Evolutionary conservation across 2,113 vertebrate genomes (phyloP).

Genomic region (Macheiramphus alcinus): DNA sequence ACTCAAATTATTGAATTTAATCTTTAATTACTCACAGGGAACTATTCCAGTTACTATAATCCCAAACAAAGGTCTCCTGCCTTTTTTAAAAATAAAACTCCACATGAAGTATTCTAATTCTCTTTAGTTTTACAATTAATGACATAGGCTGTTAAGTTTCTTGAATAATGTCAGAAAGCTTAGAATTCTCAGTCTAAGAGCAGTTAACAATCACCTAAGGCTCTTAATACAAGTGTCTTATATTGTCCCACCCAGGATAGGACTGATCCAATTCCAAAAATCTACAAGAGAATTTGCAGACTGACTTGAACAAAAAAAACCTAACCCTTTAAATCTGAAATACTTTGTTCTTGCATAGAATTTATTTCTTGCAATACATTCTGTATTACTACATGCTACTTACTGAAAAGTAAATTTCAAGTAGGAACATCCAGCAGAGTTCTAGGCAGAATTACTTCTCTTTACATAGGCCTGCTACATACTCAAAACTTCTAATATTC

Average conservation of each 20-base stretch:
- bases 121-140: constrained; percentile 9
- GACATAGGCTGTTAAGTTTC: background rate
- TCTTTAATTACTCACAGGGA: background rate
- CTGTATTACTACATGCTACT: background rate
- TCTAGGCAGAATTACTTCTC: background rate
- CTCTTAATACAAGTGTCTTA: background rate
- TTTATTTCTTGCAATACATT: background rate
- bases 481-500: constrained; percentile 9
- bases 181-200: background rate
- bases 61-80: background rate
- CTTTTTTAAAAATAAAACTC: background rate
- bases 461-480: background rate
- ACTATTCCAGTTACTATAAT: background rate
- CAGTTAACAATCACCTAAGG: background rate
- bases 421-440: background rate
- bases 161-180: background rate
- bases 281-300: background rate
- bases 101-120: background rate
- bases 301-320: background rate
- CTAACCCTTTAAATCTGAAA: background rate
- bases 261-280: background rate
- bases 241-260: background rate
- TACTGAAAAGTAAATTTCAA: background rate
- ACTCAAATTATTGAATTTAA: background rate
- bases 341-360: background rate